Percentiles rank a stretch among this genome's conserved stretches.
Evolutionary conservation across 2,888 invertebrate genomes (phyloP).

Genomic region (Philaethria dido): DNA sequence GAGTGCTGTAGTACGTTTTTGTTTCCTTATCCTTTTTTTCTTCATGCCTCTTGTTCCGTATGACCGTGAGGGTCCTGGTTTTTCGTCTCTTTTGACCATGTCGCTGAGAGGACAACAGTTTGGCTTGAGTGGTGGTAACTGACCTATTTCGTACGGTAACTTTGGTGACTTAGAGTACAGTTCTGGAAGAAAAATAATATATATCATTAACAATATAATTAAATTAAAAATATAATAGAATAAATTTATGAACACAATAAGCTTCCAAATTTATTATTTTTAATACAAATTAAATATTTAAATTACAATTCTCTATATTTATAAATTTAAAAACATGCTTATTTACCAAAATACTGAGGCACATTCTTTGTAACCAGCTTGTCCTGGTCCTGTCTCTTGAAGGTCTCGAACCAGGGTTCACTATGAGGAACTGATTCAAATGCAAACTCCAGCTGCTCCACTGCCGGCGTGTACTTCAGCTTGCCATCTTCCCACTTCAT

Average conservation of each 20-base stretch:
- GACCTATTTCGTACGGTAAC: slow-evolving; percentile 90
- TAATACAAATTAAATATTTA: no score
- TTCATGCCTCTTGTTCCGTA: slow-evolving; percentile 76
- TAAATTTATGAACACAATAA: not conserved
- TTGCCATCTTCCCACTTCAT: slow-evolving; percentile 78
- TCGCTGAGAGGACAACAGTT: slow-evolving; percentile 80
- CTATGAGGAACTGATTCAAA: slow-evolving; percentile 89
- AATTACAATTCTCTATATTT: no score
- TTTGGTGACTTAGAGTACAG: slow-evolving; percentile 85
- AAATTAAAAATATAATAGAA: not conserved
- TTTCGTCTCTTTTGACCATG: slow-evolving; percentile 70
- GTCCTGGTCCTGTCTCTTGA: slow-evolving; percentile 89
- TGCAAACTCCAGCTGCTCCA: slow-evolving; percentile 87
- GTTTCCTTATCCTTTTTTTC: slow-evolving; percentile 64
- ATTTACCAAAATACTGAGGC: slow-evolving; percentile 82
- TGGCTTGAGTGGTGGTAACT: slow-evolving; percentile 85
- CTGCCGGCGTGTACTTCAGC: slow-evolving; percentile 75
- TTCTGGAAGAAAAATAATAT: slow-evolving; percentile 65
- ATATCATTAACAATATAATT: not conserved
- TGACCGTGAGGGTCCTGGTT: slow-evolving; percentile 68
- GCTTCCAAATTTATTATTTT: no score
- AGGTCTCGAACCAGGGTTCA: slow-evolving; percentile 92
- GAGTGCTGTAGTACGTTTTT: slow-evolving; percentile 63
- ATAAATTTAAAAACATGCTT: slow-evolving; percentile 21
- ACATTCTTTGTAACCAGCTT: slow-evolving; percentile 86